phyloP scores from a whole-genome alignment of 2,888 invertebrate genomes.

The Habroteleia sp. region DNA sequence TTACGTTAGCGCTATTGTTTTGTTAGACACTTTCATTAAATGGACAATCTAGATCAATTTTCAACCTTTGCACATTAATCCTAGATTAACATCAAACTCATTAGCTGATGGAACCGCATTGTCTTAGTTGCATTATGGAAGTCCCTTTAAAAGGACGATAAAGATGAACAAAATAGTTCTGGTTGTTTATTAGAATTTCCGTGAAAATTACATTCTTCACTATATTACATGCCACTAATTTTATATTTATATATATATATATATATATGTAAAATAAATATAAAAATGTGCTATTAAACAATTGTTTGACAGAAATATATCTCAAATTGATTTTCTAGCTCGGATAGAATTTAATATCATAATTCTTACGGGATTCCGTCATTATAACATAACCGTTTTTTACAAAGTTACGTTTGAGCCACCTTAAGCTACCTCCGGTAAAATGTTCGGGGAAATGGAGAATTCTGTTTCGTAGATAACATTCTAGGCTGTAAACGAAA shows the following conservation, averaged over 20 bases:
- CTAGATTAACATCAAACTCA: slow-evolving; percentile 36
- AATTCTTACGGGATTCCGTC: slow-evolving; percentile 55
- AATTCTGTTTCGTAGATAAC: slow-evolving; percentile 43
- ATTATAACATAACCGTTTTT: slow-evolving; percentile 59
- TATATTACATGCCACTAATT: no score
- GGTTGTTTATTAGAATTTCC: no score
- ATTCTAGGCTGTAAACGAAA: slow-evolving; percentile 34
- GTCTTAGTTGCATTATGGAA: slow-evolving; percentile 9
- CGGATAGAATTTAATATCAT: slow-evolving; percentile 54
- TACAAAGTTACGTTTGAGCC: slow-evolving; percentile 58
- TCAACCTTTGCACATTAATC: slow-evolving; percentile 16
- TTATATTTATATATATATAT: no score
- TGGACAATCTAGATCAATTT: slow-evolving; percentile 40
- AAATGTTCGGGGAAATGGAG: slow-evolving; percentile 54
- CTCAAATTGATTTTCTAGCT: slow-evolving; percentile 35
- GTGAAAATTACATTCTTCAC: no score
- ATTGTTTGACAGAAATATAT: slow-evolving; percentile 15
- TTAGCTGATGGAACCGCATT: slow-evolving; percentile 20
- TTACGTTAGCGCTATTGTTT: slow-evolving; percentile 23
- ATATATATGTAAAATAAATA: slow-evolving; percentile 2
- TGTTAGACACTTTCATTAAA: slow-evolving; percentile 36
- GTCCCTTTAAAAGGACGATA: slow-evolving; percentile 6
- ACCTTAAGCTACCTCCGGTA: slow-evolving; percentile 54
- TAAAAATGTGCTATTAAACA: slow-evolving; percentile 7
- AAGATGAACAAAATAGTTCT: not conserved